These are phyloP conservation scores for Holothuria glaberrima DNA, from an alignment of 35 echinoderm and acorn worm species.

Conservation along the genomic window DNA sequence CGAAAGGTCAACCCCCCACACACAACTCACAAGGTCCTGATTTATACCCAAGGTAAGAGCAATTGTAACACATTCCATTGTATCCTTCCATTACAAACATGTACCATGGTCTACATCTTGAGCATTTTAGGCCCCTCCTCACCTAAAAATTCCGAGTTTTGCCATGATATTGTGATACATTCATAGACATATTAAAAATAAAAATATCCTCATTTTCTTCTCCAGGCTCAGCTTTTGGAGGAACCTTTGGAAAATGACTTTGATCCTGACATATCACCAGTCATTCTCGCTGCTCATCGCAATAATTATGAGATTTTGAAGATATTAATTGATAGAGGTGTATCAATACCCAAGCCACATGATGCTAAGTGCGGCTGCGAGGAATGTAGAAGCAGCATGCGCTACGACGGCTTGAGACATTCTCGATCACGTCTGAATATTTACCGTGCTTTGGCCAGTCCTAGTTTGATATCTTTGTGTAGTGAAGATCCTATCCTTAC, in stretches of 20 bases:
- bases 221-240: slow-evolving; percentile 82
- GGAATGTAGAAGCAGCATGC: slow-evolving; percentile 90
- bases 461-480: slow-evolving; percentile 91
- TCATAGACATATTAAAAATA: neutral
- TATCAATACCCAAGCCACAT: slow-evolving; percentile 97
- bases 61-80: too few species aligned
- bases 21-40: too few species aligned
- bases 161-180: neutral
- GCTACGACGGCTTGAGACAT: slow-evolving; percentile 89
- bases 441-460: slow-evolving; percentile 88
- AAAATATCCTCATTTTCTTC: neutral
- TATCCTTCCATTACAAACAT: too few species aligned
- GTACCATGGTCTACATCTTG: too few species aligned
- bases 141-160: too few species aligned
- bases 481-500: slow-evolving; percentile 96
- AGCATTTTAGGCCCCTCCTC: too few species aligned
- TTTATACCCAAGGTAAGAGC: too few species aligned
- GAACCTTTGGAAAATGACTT: slow-evolving; percentile 88
- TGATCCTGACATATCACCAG: slow-evolving; percentile 85
- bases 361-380: slow-evolving; percentile 96
- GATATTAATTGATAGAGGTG: slow-evolving; percentile 87
- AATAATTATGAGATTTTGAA: slow-evolving; percentile 99
- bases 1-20: too few species aligned
- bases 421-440: slow-evolving; percentile 93
- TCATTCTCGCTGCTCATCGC: slow-evolving; percentile 93